A percentile compares a stretch with the other conserved stretches of the same genome.
These are phyloP conservation scores for Stenolophus ochropezus DNA, from an alignment of 2,888 invertebrate species.

Conservation along the genomic window DNA sequence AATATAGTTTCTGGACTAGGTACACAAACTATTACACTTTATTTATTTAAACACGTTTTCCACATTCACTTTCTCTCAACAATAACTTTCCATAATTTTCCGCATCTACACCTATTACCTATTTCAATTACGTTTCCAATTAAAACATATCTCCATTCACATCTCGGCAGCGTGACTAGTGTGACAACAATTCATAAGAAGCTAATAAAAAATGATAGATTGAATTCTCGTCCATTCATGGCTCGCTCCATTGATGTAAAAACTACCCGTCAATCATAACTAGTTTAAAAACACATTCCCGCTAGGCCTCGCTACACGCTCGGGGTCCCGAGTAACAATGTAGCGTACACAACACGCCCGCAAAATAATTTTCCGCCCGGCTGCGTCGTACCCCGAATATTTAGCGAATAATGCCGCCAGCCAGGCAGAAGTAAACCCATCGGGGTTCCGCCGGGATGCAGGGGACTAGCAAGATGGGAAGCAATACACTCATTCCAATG, in stretches of 20 bases:
- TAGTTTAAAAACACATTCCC: conserved; percentile 42
- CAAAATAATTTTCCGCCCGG: conserved; percentile 72
- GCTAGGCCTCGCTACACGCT: neutral
- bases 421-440: conserved; percentile 70
- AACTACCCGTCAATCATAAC: conserved; percentile 41
- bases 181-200: conserved; percentile 1
- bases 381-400: conserved; percentile 68
- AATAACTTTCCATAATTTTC: too few species aligned
- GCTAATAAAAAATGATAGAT: conserved; percentile 18
- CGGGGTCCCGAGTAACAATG: conserved; percentile 68
- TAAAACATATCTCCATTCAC: neutral
- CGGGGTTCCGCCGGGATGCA: neutral
- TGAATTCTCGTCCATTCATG: conserved; percentile 16
- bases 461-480: neutral
- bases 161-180: neutral
- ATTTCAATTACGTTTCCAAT: neutral
- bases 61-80: too few species aligned
- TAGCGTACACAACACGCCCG: conserved; percentile 70
- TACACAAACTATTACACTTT: too few species aligned
- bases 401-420: conserved; percentile 70
- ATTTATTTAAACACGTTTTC: too few species aligned
- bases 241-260: conserved; percentile 6
- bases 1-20: too few species aligned
- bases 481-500: neutral
- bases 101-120: too few species aligned